These are phyloP conservation scores for Linurgus olivaceus DNA, from an alignment of 2,797 vertebrate species.

Conservation along the genomic window DNA sequence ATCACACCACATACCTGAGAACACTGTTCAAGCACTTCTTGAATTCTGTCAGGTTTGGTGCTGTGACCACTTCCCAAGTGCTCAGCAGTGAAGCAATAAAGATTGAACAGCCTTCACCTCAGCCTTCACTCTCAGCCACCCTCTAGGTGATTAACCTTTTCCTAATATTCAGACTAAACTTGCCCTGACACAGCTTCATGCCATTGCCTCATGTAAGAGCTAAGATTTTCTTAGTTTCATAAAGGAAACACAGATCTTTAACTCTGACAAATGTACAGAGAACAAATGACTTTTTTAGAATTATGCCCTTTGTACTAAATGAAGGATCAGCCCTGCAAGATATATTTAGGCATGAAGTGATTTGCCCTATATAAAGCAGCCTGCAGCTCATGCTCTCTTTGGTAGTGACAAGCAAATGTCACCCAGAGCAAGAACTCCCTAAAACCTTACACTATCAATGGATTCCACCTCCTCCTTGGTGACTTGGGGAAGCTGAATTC, in stretches of 20 bases:
- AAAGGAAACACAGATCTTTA: not conserved
- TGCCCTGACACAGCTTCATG: not conserved
- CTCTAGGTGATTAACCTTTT: not conserved
- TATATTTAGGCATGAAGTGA: not conserved
- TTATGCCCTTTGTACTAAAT: not conserved
- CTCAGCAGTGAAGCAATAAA: not conserved
- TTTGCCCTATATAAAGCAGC: conserved; percentile 6
- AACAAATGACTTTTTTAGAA: not conserved
- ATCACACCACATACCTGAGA: not conserved
- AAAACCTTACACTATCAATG: not conserved
- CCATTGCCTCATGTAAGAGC: not conserved
- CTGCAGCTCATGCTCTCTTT: not conserved
- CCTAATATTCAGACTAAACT: not conserved
- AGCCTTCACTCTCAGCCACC: not conserved
- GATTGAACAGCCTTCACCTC: not conserved
- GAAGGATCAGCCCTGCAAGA: not conserved
- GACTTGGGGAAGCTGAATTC: not conserved
- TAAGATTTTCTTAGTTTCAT: not conserved
- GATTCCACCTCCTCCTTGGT: not conserved
- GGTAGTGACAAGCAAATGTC: not conserved
- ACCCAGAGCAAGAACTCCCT: not conserved
- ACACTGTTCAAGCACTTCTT: not conserved
- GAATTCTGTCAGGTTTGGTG: not conserved
- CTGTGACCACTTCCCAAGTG: not conserved
- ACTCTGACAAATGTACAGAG: not conserved